phyloP scores from a whole-genome alignment of 2,113 vertebrate genomes.

The Prionailurus viverrinus region DNA sequence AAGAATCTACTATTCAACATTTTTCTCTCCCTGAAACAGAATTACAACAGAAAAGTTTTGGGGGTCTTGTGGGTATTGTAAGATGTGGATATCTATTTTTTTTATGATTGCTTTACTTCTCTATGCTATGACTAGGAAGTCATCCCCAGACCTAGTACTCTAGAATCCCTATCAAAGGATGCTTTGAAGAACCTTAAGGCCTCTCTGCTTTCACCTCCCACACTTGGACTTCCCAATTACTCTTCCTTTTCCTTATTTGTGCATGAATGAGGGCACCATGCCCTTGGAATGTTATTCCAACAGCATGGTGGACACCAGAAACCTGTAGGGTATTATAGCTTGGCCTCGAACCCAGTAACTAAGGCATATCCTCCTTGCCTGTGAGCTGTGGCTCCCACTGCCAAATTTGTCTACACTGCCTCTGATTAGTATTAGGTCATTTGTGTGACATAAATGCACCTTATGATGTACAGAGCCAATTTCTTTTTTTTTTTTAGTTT shows the following conservation, averaged over 20 bases:
- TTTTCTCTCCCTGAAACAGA: slow-evolving; percentile 1
- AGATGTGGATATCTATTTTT: background rate
- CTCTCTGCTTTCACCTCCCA: background rate
- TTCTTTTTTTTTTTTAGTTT: background rate
- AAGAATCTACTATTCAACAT: background rate
- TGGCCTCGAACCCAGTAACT: background rate
- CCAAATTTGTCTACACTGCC: background rate
- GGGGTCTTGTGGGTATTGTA: background rate
- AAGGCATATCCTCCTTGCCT: background rate
- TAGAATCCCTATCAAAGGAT: background rate
- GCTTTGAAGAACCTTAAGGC: background rate
- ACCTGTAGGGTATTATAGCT: background rate
- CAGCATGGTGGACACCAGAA: background rate
- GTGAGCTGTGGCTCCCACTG: background rate
- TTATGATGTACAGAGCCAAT: background rate
- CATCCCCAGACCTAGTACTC: background rate
- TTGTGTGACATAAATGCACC: background rate
- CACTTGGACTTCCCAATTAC: background rate
- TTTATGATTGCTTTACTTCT: background rate
- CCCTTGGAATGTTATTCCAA: background rate
- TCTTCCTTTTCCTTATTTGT: background rate
- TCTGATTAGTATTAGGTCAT: background rate
- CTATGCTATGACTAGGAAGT: background rate
- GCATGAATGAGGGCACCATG: background rate
- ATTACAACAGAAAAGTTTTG: background rate